These are phyloP conservation scores for Channa argus DNA, from an alignment of 2,113 vertebrate genomes.

Conservation along the genomic window DNA sequence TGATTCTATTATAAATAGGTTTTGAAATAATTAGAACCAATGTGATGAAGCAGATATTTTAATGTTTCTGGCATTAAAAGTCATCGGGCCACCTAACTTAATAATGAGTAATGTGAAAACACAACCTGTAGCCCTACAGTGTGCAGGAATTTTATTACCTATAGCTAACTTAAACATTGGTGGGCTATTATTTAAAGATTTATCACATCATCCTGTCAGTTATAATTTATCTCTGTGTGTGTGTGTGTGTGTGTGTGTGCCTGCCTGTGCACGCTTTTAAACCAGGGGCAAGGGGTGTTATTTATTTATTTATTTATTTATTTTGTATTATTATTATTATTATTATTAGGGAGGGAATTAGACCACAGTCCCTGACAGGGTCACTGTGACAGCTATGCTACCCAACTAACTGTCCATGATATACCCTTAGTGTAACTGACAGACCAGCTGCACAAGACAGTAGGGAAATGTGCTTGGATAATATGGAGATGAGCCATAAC, in stretches of 20 bases:
- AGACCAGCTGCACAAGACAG: constrained; percentile 24
- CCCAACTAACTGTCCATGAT: constrained; percentile 34
- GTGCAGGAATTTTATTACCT: not conserved
- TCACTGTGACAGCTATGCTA: constrained; percentile 41
- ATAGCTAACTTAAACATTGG: not conserved
- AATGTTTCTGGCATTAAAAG: not conserved
- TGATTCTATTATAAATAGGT: not conserved
- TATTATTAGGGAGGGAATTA: constrained; percentile 33
- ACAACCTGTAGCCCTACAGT: not conserved
- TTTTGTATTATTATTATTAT: too few relatives aligned
- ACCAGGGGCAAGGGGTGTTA: not conserved
- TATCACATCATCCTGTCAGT: not conserved
- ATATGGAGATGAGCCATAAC: not conserved
- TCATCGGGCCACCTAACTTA: not conserved
- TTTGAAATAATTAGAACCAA: not conserved
- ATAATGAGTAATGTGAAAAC: constrained; percentile 15
- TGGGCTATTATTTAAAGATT: constrained; percentile 16
- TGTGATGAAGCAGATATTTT: not conserved
- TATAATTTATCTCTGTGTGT: constrained; percentile 23
- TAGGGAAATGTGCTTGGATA: not conserved
- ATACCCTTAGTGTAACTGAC: constrained; percentile 21
- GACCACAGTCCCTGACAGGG: constrained; percentile 32
- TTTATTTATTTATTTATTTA: too few relatives aligned
- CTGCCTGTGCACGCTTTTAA: too few relatives aligned
- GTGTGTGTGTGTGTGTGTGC: not conserved